Evolutionary conservation across 2,797 vertebrate species (phyloP), one percentile per base, ranked within the genome.

Genomic region (Apodemus agrarius): DNA sequence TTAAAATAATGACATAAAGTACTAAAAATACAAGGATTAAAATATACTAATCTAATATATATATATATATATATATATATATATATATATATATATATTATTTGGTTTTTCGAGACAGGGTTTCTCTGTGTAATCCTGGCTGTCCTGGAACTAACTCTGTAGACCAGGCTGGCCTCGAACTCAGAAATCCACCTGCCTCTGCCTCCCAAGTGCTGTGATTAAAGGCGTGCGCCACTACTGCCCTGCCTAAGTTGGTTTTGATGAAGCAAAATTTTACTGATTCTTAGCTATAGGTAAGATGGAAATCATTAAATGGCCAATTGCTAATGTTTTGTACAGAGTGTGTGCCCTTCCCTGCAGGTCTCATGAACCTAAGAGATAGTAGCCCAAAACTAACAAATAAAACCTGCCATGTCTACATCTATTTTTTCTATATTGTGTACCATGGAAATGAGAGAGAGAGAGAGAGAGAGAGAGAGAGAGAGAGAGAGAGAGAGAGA

Each of bases 1-100:
- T 84, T 86, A 91, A 59, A 10, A 57, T 9, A 61, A 61, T 80
- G 31, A 65, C 72, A 65, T 57, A 94, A 96, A 95, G 74, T 7
- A 22, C 14, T 80, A 34, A 31, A 85, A 72, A 89, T 83, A n/a
- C 75, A 43, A 2, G 65, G 5, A 3, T 61, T 61, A 78, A 67
- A 63, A 52, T 40, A 46, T 65, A 59, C 0, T 52, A 49, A 57
- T 0, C 0, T 57, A 49, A 43, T 0, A 40, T 31, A n/a, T n/a
- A n/a, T n/a, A n/a, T n/a, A n/a, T n/a, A n/a, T n/a, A n/a, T n/a
- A n/a, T n/a, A n/a, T n/a, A n/a, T n/a, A n/a, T n/a, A n/a, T n/a
- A n/a, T n/a, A n/a, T n/a, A n/a, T n/a, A n/a, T n/a, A n/a, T n/a
- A n/a, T n/a, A n/a, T n/a, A n/a, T n/a, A n/a, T n/a, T n/a, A n/a